Conservation (phyloP, 2,113 vertebrate genomes). For the Malaclemys terrapin region DNA sequence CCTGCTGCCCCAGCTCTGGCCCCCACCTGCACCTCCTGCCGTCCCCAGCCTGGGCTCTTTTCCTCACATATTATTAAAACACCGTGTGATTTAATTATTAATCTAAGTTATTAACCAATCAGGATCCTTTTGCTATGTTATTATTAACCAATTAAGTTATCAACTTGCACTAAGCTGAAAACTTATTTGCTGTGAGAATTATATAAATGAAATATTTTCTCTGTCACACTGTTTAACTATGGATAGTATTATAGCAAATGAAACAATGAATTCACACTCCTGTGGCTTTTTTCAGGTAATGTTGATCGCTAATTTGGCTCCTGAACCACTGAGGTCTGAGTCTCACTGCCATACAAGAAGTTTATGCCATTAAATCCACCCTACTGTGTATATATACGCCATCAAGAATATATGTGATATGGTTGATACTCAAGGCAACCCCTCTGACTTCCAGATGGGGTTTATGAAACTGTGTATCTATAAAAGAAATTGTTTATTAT, state of each 20-base stretch:
- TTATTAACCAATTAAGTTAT: not conserved
- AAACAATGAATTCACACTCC: not conserved
- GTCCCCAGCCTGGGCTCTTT: too few species aligned
- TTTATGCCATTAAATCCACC: not conserved
- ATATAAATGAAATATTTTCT: not conserved
- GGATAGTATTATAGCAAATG: not conserved
- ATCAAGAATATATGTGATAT: too few species aligned
- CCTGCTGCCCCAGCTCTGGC: too few species aligned
- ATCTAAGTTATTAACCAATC: not conserved
- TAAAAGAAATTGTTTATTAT: not conserved
- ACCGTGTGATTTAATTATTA: not conserved
- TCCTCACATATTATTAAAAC: not conserved
- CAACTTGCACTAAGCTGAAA: not conserved
- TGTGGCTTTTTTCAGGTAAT: not conserved
- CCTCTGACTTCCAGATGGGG: not conserved
- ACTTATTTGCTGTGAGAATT: not conserved
- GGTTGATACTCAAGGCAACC: not conserved
- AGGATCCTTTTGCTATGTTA: not conserved
- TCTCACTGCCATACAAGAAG: not conserved
- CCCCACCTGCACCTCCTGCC: too few species aligned
- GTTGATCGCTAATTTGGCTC: too few species aligned
- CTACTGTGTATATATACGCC: not conserved
- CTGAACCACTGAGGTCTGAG: not conserved
- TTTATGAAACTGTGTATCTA: not conserved
- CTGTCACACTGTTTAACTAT: not conserved